Conservation (phyloP, 2,797 vertebrate genomes). For the Ficedula albicollis region DNA sequence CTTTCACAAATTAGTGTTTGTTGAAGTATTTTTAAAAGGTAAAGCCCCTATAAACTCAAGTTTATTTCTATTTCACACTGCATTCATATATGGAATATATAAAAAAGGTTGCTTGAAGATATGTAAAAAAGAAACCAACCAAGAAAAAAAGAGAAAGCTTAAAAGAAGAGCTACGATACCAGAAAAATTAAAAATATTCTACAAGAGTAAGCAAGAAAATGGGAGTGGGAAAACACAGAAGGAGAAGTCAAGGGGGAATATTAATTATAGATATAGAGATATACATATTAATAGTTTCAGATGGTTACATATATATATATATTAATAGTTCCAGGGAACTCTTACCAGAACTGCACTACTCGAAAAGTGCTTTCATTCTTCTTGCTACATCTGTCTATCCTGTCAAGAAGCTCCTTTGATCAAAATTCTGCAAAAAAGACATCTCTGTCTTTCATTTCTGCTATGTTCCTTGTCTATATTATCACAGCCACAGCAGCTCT, state of each 20-base stretch:
- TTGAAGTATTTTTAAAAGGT: background rate
- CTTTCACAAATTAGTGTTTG: background rate
- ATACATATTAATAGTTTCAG: background rate
- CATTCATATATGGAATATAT: background rate
- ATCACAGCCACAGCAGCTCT: background rate
- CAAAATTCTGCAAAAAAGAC: background rate
- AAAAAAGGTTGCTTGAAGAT: background rate
- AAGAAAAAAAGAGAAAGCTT: background rate
- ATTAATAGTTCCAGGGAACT: background rate
- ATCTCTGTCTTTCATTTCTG: background rate
- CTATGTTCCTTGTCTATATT: background rate
- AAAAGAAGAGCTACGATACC: background rate
- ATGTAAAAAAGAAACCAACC: accelerated
- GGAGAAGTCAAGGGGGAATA: background rate
- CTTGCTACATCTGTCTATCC: background rate
- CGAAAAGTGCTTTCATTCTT: background rate
- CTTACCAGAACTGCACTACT: background rate
- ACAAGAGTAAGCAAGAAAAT: background rate
- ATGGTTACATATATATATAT: background rate
- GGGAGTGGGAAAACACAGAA: background rate
- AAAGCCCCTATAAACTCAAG: background rate
- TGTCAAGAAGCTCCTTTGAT: background rate
- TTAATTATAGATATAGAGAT: background rate
- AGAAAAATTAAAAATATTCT: background rate
- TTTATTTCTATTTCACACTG: background rate